These are phyloP conservation scores for Oreohelix idahoensis DNA, from an alignment of 1,140 invertebrate species.

Conservation along the genomic window DNA sequence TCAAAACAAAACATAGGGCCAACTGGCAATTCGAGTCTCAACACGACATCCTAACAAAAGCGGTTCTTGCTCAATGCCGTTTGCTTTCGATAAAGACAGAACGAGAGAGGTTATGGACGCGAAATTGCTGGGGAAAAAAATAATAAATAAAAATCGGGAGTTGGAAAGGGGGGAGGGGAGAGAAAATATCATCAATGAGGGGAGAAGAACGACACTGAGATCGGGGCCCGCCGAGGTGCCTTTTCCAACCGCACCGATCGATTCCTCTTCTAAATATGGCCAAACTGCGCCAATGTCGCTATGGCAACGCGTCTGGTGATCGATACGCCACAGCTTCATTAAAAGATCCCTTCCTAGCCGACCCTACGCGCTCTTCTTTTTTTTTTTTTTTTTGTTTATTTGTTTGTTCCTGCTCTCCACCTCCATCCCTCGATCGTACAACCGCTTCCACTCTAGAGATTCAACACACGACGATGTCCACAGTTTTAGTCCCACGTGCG, in stretches of 20 bases:
- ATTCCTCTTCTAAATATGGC: conserved; percentile 17
- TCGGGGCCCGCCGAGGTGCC: background rate
- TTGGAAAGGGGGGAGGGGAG: background rate
- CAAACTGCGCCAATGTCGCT: conserved; percentile 8
- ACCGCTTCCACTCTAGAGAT: no score
- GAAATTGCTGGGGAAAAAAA: background rate
- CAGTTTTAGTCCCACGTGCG: no score
- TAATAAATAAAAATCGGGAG: background rate
- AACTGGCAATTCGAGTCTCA: background rate
- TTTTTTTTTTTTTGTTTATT: no score
- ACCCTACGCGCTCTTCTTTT: no score
- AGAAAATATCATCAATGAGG: background rate
- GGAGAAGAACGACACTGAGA: background rate
- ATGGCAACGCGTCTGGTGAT: conserved; percentile 6
- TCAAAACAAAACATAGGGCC: background rate
- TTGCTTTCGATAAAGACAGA: background rate
- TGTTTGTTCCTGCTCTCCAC: no score
- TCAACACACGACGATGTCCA: no score
- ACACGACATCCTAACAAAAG: background rate
- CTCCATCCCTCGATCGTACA: no score
- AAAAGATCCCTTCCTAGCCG: background rate
- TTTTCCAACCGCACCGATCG: background rate
- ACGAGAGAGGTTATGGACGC: background rate
- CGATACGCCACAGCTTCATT: background rate
- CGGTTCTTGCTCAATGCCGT: background rate